Evolutionary conservation across 2,797 vertebrate genomes (phyloP).

Genomic region (Aldrovandia affinis): DNA sequence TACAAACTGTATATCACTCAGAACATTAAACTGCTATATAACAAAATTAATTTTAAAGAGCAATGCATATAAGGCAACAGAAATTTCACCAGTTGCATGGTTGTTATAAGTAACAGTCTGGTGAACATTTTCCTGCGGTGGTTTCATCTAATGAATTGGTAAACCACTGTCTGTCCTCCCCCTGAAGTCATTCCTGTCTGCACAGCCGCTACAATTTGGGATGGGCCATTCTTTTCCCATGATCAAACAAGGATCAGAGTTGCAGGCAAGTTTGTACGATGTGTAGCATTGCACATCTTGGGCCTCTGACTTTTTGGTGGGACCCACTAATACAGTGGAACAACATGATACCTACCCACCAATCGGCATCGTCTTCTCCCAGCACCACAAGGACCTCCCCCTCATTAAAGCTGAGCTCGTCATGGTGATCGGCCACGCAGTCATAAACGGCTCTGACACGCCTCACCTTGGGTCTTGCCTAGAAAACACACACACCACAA

Average conservation of each 20-base stretch:
- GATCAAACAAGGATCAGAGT: background rate
- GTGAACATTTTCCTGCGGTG: background rate
- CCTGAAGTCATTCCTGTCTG: background rate
- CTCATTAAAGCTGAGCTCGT: constrained; percentile 81
- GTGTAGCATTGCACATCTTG: background rate
- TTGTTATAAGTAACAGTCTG: background rate
- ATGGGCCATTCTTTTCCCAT: background rate
- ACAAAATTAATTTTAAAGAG: background rate
- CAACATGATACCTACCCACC: constrained; percentile 78
- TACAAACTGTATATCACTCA: too few species aligned
- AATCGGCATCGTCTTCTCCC: constrained; percentile 79
- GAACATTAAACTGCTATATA: too few species aligned
- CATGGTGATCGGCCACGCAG: constrained; percentile 79
- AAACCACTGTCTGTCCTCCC: background rate
- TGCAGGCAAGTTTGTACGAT: too few species aligned
- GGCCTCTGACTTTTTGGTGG: background rate
- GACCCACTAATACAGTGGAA: background rate
- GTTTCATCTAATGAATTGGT: background rate
- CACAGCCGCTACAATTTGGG: background rate
- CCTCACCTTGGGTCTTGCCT: constrained; percentile 58
- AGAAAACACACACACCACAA: constrained; percentile 20
- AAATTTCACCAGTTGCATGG: background rate
- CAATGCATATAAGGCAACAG: background rate
- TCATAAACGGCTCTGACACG: constrained; percentile 78
- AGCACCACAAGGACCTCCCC: constrained; percentile 80